These are phyloP conservation scores for Simalia tracyae DNA, from an alignment of 2,797 vertebrate genomes.

Conservation along the genomic window DNA sequence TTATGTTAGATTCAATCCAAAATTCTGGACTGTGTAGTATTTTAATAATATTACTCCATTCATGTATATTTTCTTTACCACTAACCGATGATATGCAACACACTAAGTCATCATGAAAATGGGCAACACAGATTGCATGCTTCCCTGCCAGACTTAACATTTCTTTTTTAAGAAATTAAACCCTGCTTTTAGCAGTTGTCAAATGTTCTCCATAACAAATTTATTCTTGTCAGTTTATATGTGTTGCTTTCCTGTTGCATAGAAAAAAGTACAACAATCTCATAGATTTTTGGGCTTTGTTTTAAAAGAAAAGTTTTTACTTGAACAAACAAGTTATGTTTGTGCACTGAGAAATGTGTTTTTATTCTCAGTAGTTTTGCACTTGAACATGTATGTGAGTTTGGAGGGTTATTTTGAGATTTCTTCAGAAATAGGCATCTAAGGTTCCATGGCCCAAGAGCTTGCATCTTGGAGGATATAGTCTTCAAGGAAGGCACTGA, in stretches of 20 bases:
- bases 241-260: neutral
- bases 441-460: slow-evolving; percentile 47
- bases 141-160: neutral
- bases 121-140: neutral
- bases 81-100: neutral
- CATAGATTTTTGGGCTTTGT: neutral
- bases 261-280: neutral
- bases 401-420: slow-evolving; percentile 33
- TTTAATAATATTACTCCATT: neutral
- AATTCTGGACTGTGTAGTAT: neutral
- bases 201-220: neutral
- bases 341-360: neutral
- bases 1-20: neutral
- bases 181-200: neutral
- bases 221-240: neutral
- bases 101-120: neutral
- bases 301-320: neutral
- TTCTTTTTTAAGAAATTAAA: neutral
- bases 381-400: neutral
- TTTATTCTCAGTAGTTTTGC: slow-evolving; percentile 14
- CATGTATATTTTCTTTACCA: neutral
- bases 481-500: slow-evolving; percentile 22
- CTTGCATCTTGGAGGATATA: slow-evolving; percentile 37
- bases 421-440: slow-evolving; percentile 26
- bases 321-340: neutral